These are phyloP conservation scores for Orthonevra nobilis DNA, from an alignment of 2,888 invertebrate genomes.

Conservation along the genomic window DNA sequence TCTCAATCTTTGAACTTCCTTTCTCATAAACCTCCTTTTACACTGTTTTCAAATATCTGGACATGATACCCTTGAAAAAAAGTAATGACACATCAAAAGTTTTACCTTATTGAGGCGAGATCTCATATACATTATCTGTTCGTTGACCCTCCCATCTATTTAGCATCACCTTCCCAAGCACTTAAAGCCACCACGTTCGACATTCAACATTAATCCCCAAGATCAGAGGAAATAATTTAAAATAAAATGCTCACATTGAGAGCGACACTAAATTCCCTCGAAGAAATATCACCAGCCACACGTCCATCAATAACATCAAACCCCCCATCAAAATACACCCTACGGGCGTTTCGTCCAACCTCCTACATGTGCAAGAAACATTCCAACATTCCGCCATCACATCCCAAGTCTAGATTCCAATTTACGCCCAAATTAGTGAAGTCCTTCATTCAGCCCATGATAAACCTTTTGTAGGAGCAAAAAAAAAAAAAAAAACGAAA, in stretches of 20 bases:
- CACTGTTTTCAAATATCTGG: too few relatives aligned
- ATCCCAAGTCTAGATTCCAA: slow-evolving; percentile 44
- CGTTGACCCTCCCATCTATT: too few relatives aligned
- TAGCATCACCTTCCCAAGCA: too few relatives aligned
- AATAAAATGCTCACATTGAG: slow-evolving; percentile 15
- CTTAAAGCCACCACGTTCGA: too few relatives aligned
- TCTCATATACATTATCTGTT: too few relatives aligned
- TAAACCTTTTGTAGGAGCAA: slow-evolving; percentile 10
- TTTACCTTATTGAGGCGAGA: too few relatives aligned
- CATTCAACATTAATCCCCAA: too few relatives aligned
- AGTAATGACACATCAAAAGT: too few relatives aligned
- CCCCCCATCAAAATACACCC: slow-evolving; percentile 24
- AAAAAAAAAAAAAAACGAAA: slow-evolving; percentile 7
- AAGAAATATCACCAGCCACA: slow-evolving; percentile 30
- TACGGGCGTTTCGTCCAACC: not conserved
- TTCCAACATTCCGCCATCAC: not conserved
- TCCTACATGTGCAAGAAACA: not conserved
- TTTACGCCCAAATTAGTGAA: slow-evolving; percentile 60
- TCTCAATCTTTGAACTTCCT: too few relatives aligned
- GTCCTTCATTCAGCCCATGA: slow-evolving; percentile 27
- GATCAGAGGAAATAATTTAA: slow-evolving; percentile 36
- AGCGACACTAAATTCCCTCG: slow-evolving; percentile 38
- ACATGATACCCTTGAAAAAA: too few relatives aligned
- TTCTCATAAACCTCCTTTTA: too few relatives aligned
- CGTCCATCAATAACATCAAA: slow-evolving; percentile 49